Conservation (phyloP, 2,113 vertebrate genomes). For the human region DNA sequence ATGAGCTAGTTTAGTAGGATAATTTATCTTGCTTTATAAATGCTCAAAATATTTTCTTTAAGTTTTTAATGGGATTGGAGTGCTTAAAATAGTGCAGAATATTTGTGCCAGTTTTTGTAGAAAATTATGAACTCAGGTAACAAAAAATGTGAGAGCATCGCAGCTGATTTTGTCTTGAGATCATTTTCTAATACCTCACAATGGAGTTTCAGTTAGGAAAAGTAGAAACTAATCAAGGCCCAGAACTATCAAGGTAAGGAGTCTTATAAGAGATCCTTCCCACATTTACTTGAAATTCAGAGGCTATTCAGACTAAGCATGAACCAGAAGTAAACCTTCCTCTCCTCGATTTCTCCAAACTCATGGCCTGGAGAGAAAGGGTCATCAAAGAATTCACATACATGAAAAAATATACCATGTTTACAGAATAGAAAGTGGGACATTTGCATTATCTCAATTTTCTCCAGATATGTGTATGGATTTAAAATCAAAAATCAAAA, state of each 20-base stretch:
- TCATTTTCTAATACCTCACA: neutral
- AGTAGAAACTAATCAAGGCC: neutral
- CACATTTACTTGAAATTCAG: neutral
- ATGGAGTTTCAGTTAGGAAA: neutral
- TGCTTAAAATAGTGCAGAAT: neutral
- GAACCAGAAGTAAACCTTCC: fast-evolving
- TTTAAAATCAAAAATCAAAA: neutral
- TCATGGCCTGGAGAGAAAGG: neutral
- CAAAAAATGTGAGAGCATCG: neutral
- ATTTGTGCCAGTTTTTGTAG: neutral
- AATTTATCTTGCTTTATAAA: neutral
- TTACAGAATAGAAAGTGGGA: neutral
- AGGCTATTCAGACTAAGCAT: neutral
- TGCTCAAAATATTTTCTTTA: neutral
- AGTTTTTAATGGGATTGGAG: neutral
- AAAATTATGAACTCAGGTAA: neutral
- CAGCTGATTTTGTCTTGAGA: neutral
- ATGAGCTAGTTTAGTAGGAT: neutral
- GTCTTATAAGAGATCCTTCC: neutral
- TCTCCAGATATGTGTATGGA: neutral
- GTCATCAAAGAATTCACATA: neutral
- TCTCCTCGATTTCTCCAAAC: neutral
- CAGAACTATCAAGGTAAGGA: no score
- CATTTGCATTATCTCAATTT: neutral
- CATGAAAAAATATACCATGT: neutral